Conservation (phyloP, 2,888 invertebrate genomes). For the Philhelius pedissequus region DNA sequence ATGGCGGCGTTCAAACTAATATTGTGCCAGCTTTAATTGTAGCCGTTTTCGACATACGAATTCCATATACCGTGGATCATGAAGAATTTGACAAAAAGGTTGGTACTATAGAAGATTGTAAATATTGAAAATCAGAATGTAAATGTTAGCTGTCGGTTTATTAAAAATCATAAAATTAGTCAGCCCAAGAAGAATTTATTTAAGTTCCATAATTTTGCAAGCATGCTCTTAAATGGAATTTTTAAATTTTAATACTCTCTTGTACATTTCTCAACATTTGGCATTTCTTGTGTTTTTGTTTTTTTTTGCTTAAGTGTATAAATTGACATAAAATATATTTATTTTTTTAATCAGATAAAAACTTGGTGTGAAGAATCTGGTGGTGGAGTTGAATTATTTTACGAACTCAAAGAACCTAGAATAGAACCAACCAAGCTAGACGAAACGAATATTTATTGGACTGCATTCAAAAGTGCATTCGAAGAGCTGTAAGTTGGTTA, state of each 20-base stretch:
- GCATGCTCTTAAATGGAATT: too few species aligned
- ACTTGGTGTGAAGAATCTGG: conserved; percentile 85
- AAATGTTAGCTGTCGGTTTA: too few species aligned
- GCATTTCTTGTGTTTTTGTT: too few species aligned
- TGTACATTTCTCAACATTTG: too few species aligned
- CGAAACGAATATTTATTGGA: conserved; percentile 84
- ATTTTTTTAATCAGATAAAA: conserved; percentile 69
- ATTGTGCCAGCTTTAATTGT: conserved; percentile 88
- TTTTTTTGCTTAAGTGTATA: too few species aligned
- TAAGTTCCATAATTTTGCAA: too few species aligned
- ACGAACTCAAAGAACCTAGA: conserved; percentile 82
- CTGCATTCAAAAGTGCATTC: conserved; percentile 82
- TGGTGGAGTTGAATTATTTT: conserved; percentile 83
- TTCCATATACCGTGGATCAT: conserved; percentile 78
- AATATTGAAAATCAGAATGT: not conserved
- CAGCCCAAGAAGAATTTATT: too few species aligned
- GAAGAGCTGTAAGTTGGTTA: conserved; percentile 80
- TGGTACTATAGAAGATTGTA: not conserved
- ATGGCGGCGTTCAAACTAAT: conserved; percentile 89
- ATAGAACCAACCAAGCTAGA: conserved; percentile 83
- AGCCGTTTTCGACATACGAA: conserved; percentile 84
- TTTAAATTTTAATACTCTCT: too few species aligned
- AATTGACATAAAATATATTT: too few species aligned
- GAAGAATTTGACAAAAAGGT: conserved; percentile 82
- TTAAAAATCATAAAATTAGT: too few species aligned